These are phyloP conservation scores for Tyto alba DNA, from an alignment of 2,113 vertebrate genomes.

Conservation along the genomic window DNA sequence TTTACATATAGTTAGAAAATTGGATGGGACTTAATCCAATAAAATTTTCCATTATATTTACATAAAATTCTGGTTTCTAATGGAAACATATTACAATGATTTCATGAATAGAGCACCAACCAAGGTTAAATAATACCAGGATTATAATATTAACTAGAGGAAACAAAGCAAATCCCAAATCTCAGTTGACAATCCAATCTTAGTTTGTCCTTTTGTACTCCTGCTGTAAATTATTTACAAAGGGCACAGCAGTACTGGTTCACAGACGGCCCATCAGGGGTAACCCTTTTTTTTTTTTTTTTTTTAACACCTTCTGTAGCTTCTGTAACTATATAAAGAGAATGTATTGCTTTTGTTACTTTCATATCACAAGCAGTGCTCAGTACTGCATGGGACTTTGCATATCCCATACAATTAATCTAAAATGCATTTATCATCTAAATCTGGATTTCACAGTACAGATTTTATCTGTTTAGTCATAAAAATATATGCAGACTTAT, in stretches of 20 bases:
- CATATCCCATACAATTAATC: not conserved
- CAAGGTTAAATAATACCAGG: not conserved
- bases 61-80: not conserved
- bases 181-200: not conserved
- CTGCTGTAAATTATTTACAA: not conserved
- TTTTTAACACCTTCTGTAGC: not conserved
- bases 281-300: not conserved
- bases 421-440: not conserved
- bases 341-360: not conserved
- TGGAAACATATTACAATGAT: not conserved
- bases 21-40: not conserved
- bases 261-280: not conserved
- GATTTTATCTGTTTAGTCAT: not conserved
- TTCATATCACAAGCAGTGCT: not conserved
- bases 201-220: not conserved
- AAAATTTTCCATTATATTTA: not conserved
- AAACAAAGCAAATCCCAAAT: not conserved
- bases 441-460: not conserved
- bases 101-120: not conserved
- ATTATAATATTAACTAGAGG: not conserved
- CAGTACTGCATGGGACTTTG: not conserved
- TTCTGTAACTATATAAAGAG: not conserved
- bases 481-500: not conserved
- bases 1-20: not conserved
- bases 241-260: not conserved